phyloP scores from a whole-genome alignment of 2,797 vertebrate genomes.

The Tinamus major region DNA sequence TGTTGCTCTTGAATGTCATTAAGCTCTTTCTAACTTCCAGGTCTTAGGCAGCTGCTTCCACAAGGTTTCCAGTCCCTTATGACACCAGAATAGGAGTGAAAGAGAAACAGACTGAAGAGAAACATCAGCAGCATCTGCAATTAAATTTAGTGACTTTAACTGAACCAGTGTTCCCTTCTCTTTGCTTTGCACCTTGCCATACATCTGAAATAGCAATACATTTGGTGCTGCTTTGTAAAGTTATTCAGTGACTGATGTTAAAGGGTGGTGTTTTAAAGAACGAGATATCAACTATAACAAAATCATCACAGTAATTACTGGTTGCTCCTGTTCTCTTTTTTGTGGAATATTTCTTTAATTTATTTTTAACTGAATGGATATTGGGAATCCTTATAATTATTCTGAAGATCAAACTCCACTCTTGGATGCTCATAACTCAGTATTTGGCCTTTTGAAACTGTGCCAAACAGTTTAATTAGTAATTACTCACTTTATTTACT shows the following conservation, averaged over 20 bases:
- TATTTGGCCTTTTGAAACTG: background rate
- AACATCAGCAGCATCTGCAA: background rate
- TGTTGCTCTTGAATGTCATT: background rate
- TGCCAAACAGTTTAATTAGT: conserved; percentile 1
- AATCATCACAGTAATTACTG: background rate
- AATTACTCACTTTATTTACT: conserved; percentile 7
- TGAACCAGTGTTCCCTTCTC: accelerated
- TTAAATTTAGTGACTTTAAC: background rate
- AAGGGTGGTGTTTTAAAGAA: background rate
- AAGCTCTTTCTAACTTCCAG: background rate
- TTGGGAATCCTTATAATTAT: background rate
- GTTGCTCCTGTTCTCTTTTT: background rate
- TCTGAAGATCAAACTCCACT: background rate
- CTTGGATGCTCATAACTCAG: background rate
- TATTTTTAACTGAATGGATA: background rate
- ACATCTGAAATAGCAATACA: background rate
- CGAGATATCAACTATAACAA: background rate
- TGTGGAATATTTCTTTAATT: background rate
- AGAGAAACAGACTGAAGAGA: background rate
- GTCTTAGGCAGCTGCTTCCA: background rate
- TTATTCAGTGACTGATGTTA: background rate
- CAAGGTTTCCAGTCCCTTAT: background rate
- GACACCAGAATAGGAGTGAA: background rate
- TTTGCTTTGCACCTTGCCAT: background rate
- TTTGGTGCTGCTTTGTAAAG: background rate